Evolutionary conservation across 2,888 invertebrate species (phyloP), one percentile per base, ranked within the genome.

Genomic region (Gandaritis pyraliata): DNA sequence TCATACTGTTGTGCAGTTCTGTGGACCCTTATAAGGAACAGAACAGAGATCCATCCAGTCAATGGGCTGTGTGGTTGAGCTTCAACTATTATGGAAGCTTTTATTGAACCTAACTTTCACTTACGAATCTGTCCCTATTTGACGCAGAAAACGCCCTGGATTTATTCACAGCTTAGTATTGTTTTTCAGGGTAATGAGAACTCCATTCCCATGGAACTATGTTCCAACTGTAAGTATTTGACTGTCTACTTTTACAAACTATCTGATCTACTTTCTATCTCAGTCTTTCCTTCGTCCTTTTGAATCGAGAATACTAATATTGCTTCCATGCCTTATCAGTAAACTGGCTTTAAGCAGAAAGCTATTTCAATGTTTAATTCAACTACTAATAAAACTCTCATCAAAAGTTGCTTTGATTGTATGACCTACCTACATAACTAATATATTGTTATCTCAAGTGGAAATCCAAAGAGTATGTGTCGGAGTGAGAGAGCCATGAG

Each of bases 151-250:
- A 38, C 43, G 36, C 30, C 39, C 13, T 2, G n/a, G 23, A 29
- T 30, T 33, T 39, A 7, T 38, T 43, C 6, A 6, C 15, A 53
- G 16, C n/a, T 23, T 43, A 39, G 13, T 39, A 58, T 39, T 43
- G 16, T 60, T 33, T 70, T 95, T 58, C 94, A 98, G 98, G 98
- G 98, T 92, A 98, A 98, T 93, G 98, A 98, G 94, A 96, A 96
- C 86, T 98, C 98, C 77, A 95, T 98, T 86, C 98, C 98, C 77
- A 97, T 98, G 97, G 98, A 98, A 94, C 95, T 98, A 79, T 98
- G 98, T 95, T 97, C 98, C 87, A 98, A 97, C 87, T 97, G 97
- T 97, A 93, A 96, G 97, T 96, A 89, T 80, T 65, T 18, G 49
- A 49, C 57, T 59, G 60, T 55, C 50, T 55, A 18, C 56, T 49